Evolutionary conservation across 2,113 vertebrate genomes (phyloP), one percentile per base, ranked within the genome.

Genomic region (Asarcornis scutulata): DNA sequence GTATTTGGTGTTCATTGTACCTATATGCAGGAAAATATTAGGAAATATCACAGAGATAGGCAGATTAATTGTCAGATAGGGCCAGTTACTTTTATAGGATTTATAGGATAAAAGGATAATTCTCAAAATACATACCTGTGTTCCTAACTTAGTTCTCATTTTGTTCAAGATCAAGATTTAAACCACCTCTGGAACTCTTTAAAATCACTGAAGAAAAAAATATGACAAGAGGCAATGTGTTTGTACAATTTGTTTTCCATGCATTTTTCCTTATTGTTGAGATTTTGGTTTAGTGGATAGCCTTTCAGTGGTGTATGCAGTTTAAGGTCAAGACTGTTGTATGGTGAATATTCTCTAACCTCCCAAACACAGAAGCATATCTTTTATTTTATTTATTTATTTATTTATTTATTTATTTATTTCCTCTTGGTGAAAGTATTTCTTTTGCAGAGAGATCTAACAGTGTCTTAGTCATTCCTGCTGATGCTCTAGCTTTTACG

Each of bases 81-180:
- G 25, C 32, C 32, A 20, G 20, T 55, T 67, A n/a, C 18, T 68
- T 72, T n/a, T 68, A 10, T 27, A 62, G 11, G 6, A n/a, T 40
- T 13, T 40, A 40, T 40, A 40, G 10, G 10, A n/a, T 5, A 44
- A 72, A 74, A 79, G 27, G 9, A 38, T 59, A 62, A 34, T 73
- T 32, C 36, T 86, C 31, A 40, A 42, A 78, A 68, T 52, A 13
- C 0, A 0, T 31, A 1, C 3, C 26, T 20, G 14, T 6, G 36
- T n/a, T 88, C 53, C 75, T 80, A n/a, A 36, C 5, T 88, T 16
- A 23, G 17, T 73, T 21, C 2, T 25, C 31, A 25, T 40, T 55
- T 46, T 73, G 4, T 29, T 88, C 13, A 15, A 32, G 14, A 31
- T 53, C 17, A 78, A 36, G 23, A 40, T 63, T 63, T 2, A 50